Conservation (phyloP, 2,888 invertebrate species). For the Drosophila paramelanica region DNA sequence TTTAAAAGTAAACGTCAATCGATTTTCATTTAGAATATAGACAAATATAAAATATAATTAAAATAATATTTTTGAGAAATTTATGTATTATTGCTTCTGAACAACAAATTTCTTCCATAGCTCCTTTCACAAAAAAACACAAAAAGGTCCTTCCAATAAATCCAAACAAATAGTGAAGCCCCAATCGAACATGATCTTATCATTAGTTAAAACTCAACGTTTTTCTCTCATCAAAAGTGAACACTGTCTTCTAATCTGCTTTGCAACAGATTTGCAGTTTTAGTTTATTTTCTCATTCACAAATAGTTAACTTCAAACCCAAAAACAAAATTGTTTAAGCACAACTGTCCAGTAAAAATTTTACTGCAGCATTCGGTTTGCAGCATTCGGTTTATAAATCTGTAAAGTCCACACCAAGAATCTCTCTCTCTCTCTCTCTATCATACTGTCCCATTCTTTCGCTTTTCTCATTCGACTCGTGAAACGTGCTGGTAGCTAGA, state of each 20-base stretch:
- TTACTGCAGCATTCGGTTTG: conserved; percentile 32
- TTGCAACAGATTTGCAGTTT: background rate
- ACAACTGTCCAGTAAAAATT: background rate
- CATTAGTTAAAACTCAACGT: background rate
- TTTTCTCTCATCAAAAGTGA: background rate
- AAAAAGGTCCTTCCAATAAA: no score
- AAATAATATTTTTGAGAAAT: no score
- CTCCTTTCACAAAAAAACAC: no score
- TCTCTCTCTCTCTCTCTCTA: background rate
- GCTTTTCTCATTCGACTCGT: background rate
- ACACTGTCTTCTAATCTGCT: background rate
- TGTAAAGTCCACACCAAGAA: conserved; percentile 30
- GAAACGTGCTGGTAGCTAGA: conserved; percentile 19
- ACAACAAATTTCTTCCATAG: no score
- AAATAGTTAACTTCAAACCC: conserved; percentile 9
- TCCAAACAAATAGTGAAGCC: background rate
- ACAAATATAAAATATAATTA: no score
- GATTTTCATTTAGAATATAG: no score
- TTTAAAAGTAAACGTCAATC: no score
- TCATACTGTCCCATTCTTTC: background rate
- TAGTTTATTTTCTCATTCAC: background rate
- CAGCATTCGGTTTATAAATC: conserved; percentile 43
- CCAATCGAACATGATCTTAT: no score
- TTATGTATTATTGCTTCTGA: no score
- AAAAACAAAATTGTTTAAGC: conserved; percentile 16